Evolutionary conservation across 2,113 vertebrate genomes (phyloP).

Genomic region (Hemiscyllium ocellatum): DNA sequence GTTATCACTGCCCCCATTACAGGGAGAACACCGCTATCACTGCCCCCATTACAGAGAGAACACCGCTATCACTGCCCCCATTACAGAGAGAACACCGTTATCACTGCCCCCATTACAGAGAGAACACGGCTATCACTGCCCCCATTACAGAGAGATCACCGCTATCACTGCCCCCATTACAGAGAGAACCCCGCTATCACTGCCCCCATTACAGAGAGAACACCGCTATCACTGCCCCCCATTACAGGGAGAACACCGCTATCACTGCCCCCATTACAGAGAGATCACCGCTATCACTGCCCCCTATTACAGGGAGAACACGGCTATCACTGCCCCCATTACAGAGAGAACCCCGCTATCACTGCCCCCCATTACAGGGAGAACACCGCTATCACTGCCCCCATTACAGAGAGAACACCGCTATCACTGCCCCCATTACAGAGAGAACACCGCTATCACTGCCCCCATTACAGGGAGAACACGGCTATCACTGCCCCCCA

Average conservation of each 20-base stretch:
- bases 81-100: background rate
- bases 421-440: background rate
- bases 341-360: background rate
- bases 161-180: too few relatives aligned
- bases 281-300: too few relatives aligned
- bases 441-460: background rate
- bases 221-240: too few relatives aligned
- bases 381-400: background rate
- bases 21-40: too few relatives aligned
- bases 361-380: background rate
- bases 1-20: too few relatives aligned
- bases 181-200: background rate
- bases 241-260: too few relatives aligned
- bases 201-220: background rate
- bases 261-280: too few relatives aligned
- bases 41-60: too few relatives aligned
- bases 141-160: too few relatives aligned
- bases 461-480: background rate
- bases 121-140: background rate
- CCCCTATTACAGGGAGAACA: background rate
- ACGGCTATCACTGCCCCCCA: background rate
- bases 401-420: background rate
- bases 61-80: background rate
- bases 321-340: background rate
- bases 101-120: background rate